Evolutionary conservation across 2,888 invertebrate genomes (phyloP).

Genomic region (Eustalomyia histrio): DNA sequence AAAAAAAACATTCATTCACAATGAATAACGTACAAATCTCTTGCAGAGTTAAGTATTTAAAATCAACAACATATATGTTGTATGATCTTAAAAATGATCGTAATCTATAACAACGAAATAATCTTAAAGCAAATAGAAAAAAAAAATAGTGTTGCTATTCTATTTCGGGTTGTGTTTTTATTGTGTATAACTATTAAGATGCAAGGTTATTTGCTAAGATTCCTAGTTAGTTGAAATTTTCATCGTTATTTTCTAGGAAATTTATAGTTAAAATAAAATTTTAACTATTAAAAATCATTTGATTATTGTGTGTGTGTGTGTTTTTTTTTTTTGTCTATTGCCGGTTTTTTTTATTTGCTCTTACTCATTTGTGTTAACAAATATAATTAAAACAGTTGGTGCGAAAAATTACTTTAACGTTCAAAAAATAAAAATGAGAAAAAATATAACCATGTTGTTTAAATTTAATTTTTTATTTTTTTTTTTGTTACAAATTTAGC

Average conservation of each 20-base stretch:
- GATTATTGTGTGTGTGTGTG: slow-evolving; percentile 5
- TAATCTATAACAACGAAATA: slow-evolving; percentile 48
- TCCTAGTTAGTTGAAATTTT: slow-evolving; percentile 20
- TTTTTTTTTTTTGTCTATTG: slow-evolving; percentile 9
- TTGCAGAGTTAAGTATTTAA: slow-evolving; percentile 55
- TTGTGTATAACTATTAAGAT: slow-evolving; percentile 22
- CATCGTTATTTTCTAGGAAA: slow-evolving; percentile 19
- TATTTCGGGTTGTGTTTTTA: background rate
- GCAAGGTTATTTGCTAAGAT: slow-evolving; percentile 9
- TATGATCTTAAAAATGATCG: slow-evolving; percentile 46
- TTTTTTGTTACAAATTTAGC: slow-evolving; percentile 24
- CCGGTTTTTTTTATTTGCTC: slow-evolving; percentile 57
- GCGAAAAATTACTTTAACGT: slow-evolving; percentile 63
- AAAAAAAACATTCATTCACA: slow-evolving; percentile 31
- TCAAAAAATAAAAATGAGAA: slow-evolving; percentile 27
- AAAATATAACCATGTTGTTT: slow-evolving; percentile 19
- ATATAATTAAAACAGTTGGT: slow-evolving; percentile 65
- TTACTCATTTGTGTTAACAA: slow-evolving; percentile 54
- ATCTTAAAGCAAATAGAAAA: background rate
- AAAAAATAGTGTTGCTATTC: slow-evolving; percentile 15
- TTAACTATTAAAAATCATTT: slow-evolving; percentile 45
- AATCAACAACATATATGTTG: slow-evolving; percentile 48
- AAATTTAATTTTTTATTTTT: slow-evolving; percentile 18
- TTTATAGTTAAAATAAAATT: slow-evolving; percentile 50
- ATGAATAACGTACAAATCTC: slow-evolving; percentile 51